Conservation (phyloP, 2,113 vertebrate species). For the Perccottus glenii region DNA sequence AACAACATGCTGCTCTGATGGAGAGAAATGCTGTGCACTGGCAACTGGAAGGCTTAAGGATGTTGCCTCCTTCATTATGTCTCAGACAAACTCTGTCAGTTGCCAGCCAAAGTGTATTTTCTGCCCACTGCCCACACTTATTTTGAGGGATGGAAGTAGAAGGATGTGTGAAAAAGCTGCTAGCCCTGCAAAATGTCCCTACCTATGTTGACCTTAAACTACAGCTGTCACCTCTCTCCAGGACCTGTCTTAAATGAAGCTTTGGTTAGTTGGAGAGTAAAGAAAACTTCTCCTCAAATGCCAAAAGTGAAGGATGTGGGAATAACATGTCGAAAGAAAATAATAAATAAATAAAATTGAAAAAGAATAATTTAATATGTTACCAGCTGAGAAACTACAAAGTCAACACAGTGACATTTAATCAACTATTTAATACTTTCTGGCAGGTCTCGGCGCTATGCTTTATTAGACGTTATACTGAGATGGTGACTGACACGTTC, state of each 20-base stretch:
- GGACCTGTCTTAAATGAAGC: constrained; percentile 12
- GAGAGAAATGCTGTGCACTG: constrained; percentile 60
- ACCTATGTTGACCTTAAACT: constrained; percentile 17
- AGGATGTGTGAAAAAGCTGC: constrained; percentile 45
- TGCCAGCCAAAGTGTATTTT: constrained; percentile 64
- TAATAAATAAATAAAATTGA: too few relatives aligned
- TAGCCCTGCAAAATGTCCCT: constrained; percentile 34
- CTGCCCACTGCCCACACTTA: constrained; percentile 48
- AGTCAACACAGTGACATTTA: constrained; percentile 32
- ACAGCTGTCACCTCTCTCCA: constrained; percentile 16
- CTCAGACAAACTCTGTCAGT: constrained; percentile 57
- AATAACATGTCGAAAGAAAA: neutral
- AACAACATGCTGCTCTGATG: constrained; percentile 63
- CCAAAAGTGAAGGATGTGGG: neutral
- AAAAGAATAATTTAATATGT: constrained; percentile 2
- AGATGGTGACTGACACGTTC: constrained; percentile 6
- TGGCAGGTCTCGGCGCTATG: constrained; percentile 36
- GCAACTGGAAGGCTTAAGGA: constrained; percentile 71
- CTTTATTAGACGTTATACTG: constrained; percentile 13
- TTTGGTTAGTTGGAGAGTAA: constrained; percentile 7
- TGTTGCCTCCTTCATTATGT: constrained; percentile 73
- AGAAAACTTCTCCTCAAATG: constrained; percentile 27
- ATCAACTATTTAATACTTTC: constrained; percentile 39
- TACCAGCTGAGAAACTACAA: constrained; percentile 23
- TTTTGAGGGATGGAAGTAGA: constrained; percentile 44